A percentile compares a stretch with the other conserved stretches of the same genome.
These are phyloP conservation scores for Oscheius sp. DNA, from an alignment of 2,888 invertebrate genomes.

Conservation along the genomic window DNA sequence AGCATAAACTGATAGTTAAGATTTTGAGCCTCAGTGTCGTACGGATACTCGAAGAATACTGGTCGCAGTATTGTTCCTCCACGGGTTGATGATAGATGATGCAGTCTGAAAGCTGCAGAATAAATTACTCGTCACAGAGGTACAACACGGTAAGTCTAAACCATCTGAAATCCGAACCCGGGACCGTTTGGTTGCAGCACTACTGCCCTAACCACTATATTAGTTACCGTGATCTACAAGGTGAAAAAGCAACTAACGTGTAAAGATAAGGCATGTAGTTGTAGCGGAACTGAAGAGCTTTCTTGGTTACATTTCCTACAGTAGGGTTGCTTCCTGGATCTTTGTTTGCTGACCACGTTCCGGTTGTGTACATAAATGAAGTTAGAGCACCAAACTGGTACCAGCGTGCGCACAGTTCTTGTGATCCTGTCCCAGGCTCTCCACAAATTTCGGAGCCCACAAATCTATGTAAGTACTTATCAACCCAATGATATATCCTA, in stretches of 20 bases:
- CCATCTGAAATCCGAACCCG: too few relatives aligned
- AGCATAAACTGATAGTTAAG: slow-evolving; percentile 64
- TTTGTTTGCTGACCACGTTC: slow-evolving; percentile 3
- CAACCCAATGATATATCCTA: slow-evolving; percentile 21
- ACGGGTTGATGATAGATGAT: slow-evolving; percentile 56
- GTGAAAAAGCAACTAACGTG: slow-evolving; percentile 29
- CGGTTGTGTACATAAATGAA: slow-evolving; percentile 39
- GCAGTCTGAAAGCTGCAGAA: slow-evolving; percentile 51
- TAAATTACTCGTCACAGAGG: too few relatives aligned
- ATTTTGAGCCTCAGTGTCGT: slow-evolving; percentile 48
- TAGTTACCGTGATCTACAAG: not conserved
- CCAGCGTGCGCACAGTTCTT: slow-evolving; percentile 80
- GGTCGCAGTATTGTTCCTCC: slow-evolving; percentile 67
- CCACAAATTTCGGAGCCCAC: slow-evolving; percentile 76
- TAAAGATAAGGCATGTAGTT: slow-evolving; percentile 61
- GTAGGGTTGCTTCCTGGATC: slow-evolving; percentile 59
- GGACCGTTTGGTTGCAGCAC: too few relatives aligned
- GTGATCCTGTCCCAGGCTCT: slow-evolving; percentile 71
- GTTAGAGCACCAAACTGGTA: slow-evolving; percentile 70
- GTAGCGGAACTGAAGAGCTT: slow-evolving; percentile 54
- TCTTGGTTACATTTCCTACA: slow-evolving; percentile 54
- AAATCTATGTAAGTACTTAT: not conserved
- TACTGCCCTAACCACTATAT: too few relatives aligned
- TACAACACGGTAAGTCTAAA: too few relatives aligned
- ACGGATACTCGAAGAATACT: slow-evolving; percentile 67